Percentiles rank a stretch among this genome's conserved stretches.
Evolutionary conservation across 2,888 invertebrate genomes (phyloP).

Genomic region (Tetragnatha montana): DNA sequence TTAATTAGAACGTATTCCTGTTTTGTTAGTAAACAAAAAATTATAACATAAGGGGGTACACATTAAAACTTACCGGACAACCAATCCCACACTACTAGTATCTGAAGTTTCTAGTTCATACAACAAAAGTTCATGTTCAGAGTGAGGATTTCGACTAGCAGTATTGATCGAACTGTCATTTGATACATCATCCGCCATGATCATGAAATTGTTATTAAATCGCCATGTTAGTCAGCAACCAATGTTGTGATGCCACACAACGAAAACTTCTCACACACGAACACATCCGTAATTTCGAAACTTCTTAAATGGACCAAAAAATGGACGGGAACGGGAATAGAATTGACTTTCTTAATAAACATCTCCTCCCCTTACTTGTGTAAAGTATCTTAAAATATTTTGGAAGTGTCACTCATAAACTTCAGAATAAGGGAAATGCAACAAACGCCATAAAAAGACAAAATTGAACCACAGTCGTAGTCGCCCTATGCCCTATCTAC

Average conservation of each 20-base stretch:
- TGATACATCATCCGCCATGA: constrained; percentile 70
- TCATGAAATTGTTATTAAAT: constrained; percentile 64
- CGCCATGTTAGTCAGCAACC: constrained; percentile 28
- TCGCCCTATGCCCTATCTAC: too few species aligned
- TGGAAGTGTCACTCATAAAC: too few species aligned
- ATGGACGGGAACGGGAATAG: too few species aligned
- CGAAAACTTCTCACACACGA: background rate
- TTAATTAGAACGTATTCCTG: background rate
- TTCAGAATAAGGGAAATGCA: too few species aligned
- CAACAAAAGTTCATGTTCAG: constrained; percentile 76
- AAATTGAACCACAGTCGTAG: too few species aligned
- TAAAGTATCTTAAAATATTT: too few species aligned
- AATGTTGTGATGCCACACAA: constrained; percentile 60
- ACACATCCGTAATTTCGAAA: background rate
- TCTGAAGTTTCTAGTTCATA: constrained; percentile 77
- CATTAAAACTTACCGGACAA: constrained; percentile 74
- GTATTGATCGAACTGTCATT: constrained; percentile 64
- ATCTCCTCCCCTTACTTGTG: too few species aligned
- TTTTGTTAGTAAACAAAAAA: background rate
- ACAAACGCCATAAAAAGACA: too few species aligned
- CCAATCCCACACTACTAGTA: constrained; percentile 76
- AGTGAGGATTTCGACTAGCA: constrained; percentile 68
- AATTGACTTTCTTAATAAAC: too few species aligned
- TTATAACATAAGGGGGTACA: background rate
- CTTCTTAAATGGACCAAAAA: background rate